Conservation (phyloP, 2,797 vertebrate genomes). For the Pangasius larnaudii region DNA sequence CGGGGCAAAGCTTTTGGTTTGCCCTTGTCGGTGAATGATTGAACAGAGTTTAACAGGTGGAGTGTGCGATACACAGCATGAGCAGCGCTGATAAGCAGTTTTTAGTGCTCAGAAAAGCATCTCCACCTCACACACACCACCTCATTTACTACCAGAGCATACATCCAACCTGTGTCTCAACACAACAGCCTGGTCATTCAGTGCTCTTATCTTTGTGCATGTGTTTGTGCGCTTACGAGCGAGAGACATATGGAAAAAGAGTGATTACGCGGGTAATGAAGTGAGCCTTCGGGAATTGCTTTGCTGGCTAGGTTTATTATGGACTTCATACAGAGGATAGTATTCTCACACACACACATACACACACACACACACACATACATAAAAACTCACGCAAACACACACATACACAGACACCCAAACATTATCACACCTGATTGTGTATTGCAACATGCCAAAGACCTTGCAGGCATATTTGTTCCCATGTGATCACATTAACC, state of each 20-base stretch:
- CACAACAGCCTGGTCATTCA: background rate
- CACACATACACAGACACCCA: background rate
- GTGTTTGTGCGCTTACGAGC: no score
- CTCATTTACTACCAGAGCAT: conserved; percentile 20
- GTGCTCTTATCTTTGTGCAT: conserved; percentile 8
- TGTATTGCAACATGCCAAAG: conserved; percentile 29
- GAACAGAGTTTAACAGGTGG: conserved; percentile 28
- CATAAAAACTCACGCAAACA: background rate
- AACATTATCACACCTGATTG: conserved; percentile 26
- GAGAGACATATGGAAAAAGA: background rate
- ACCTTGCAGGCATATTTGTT: conserved; percentile 32
- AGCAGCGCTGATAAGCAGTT: conserved; percentile 29
- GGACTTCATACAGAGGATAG: background rate
- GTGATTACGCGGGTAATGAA: background rate
- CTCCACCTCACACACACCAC: conserved; percentile 18
- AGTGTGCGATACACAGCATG: conserved; percentile 26
- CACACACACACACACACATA: background rate
- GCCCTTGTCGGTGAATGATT: conserved; percentile 31
- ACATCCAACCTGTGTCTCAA: background rate
- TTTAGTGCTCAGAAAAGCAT: conserved; percentile 30
- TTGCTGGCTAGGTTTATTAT: background rate
- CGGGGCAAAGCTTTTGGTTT: background rate
- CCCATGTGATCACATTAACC: conserved; percentile 18
- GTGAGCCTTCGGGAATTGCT: background rate
- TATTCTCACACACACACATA: background rate